Percentiles rank a stretch among this genome's conserved stretches.
phyloP scores from a whole-genome alignment of 1,140 invertebrate species.

The Plectrocnemia conspersa region DNA sequence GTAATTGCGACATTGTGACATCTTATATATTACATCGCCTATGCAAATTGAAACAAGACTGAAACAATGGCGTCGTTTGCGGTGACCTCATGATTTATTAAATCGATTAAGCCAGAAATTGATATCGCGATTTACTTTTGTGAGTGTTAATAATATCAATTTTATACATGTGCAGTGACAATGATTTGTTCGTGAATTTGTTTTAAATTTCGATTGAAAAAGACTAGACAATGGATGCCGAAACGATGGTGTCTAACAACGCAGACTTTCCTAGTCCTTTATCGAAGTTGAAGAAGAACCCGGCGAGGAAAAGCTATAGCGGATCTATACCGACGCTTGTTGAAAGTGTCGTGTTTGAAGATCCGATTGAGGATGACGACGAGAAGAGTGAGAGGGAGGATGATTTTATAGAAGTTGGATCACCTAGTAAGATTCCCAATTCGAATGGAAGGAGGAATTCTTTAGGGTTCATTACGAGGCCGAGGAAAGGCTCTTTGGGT shows the following conservation, averaged over 20 bases:
- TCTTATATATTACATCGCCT: too few species aligned
- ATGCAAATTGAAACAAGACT: too few species aligned
- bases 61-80: too few species aligned
- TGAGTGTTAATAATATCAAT: too few species aligned
- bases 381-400: constrained; percentile 19
- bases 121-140: too few species aligned
- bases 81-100: too few species aligned
- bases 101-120: too few species aligned
- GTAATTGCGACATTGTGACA: too few species aligned
- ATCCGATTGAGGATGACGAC: constrained; percentile 39
- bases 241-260: constrained; percentile 28
- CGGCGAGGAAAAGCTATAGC: constrained; percentile 21
- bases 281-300: constrained; percentile 30
- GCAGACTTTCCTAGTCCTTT: constrained; percentile 21
- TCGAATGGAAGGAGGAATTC: constrained; percentile 24
- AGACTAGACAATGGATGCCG: constrained; percentile 26
- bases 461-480: constrained; percentile 21
- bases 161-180: too few species aligned
- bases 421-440: constrained; percentile 13
- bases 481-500: constrained; percentile 24
- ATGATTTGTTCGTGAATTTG: too few species aligned
- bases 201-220: too few species aligned
- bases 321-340: constrained; percentile 45
- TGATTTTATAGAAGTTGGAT: constrained; percentile 22
- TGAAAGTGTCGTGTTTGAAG: constrained; percentile 40